Percentiles rank a stretch among this genome's conserved stretches.
Conservation (phyloP, 2,113 vertebrate genomes). For the Telmatochromis sp. region DNA sequence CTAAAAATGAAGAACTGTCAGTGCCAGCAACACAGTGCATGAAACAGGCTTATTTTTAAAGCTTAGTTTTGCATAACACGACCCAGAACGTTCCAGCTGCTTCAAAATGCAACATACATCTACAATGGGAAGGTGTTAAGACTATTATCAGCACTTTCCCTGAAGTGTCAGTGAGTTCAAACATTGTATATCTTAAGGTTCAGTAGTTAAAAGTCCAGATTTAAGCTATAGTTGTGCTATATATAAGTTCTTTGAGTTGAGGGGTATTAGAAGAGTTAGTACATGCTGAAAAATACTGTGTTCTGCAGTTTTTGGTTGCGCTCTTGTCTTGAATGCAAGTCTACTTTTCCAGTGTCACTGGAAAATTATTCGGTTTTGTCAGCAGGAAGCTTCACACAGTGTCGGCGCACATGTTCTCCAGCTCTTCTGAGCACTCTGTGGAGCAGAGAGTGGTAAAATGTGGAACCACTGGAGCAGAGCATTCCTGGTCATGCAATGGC, state of each 20-base stretch:
- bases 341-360: not conserved
- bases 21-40: not conserved
- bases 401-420: not conserved
- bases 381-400: not conserved
- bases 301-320: not conserved
- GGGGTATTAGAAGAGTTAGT: not conserved
- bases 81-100: not conserved
- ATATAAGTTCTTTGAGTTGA: not conserved
- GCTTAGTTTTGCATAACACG: not conserved
- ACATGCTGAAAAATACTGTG: not conserved
- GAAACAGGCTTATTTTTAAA: not conserved
- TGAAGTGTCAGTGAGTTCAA: not conserved
- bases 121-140: not conserved
- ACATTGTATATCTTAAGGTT: not conserved
- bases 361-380: not conserved
- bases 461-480: not conserved
- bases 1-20: not conserved
- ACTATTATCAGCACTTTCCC: not conserved
- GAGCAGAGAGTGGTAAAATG: not conserved
- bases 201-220: not conserved
- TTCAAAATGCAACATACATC: not conserved
- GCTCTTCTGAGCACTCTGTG: not conserved
- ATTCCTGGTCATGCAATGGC: not conserved
- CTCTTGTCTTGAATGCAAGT: not conserved
- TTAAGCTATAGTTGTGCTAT: not conserved